Evolutionary conservation across 2,113 vertebrate species (phyloP).

Genomic region (Psittacus erithacus): DNA sequence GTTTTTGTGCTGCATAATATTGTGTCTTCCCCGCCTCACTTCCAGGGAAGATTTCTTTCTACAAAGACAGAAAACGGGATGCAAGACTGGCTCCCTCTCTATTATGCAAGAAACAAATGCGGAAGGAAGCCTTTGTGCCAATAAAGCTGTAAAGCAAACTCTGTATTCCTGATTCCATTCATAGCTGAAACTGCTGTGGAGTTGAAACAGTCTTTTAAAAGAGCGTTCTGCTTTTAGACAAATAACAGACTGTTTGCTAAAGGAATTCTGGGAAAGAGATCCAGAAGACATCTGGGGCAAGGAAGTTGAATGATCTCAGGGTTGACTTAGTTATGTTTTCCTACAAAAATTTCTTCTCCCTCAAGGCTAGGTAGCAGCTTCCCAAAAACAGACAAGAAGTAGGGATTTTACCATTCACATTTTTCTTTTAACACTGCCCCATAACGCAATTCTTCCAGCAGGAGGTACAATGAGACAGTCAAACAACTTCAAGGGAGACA

Average conservation of each 20-base stretch:
- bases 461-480: not conserved
- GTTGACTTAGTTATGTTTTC: not conserved
- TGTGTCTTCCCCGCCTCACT: not conserved
- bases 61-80: not conserved
- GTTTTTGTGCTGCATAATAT: not conserved
- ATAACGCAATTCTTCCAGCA: not conserved
- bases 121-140: not conserved
- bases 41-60: not conserved
- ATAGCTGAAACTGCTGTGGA: not conserved
- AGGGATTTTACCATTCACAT: not conserved
- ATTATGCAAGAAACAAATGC: not conserved
- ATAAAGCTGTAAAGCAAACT: conserved; percentile 35
- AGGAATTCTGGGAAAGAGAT: not conserved
- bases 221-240: not conserved
- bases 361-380: not conserved
- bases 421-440: not conserved
- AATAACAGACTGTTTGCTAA: not conserved
- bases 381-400: not conserved
- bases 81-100: not conserved
- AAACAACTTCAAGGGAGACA: not conserved
- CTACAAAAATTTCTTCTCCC: not conserved
- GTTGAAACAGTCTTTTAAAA: not conserved
- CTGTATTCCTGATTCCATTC: not conserved
- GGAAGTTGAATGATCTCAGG: not conserved
- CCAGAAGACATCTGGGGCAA: not conserved